Conservation (phyloP, 2,888 invertebrate genomes). For the Eupithecia pulchellata region DNA sequence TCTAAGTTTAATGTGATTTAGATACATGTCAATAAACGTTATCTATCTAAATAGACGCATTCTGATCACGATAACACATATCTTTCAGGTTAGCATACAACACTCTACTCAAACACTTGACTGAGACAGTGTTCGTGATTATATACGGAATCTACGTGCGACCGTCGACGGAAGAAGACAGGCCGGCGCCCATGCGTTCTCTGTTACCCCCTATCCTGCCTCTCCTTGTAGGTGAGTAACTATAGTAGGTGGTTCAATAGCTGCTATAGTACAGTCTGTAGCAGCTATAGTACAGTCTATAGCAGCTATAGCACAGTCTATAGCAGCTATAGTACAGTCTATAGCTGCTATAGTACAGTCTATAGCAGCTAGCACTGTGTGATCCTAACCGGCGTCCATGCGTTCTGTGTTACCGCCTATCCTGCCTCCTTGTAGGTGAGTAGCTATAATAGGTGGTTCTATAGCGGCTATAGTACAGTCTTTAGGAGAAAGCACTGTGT, state of each 20-base stretch:
- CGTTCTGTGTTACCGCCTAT: no score
- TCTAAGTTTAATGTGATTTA: no score
- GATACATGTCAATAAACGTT: no score
- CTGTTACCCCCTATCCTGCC: slow-evolving; percentile 66
- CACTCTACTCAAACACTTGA: slow-evolving; percentile 79
- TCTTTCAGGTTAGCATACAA: slow-evolving; percentile 76
- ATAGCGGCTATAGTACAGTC: no score
- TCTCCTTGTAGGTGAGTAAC: slow-evolving; percentile 62
- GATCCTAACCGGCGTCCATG: no score
- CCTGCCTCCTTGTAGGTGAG: no score
- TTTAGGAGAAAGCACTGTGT: no score
- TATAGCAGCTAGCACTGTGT: not conserved
- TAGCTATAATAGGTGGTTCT: no score
- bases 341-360: not conserved
- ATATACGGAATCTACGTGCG: slow-evolving; percentile 68
- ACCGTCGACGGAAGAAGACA: slow-evolving; percentile 55
- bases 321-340: no score
- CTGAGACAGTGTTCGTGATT: slow-evolving; percentile 82
- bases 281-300: no score
- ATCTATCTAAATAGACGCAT: no score
- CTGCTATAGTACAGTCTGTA: not conserved
- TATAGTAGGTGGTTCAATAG: not conserved
- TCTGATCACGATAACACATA: no score
- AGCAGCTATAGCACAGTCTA: not conserved
- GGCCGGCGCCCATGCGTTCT: slow-evolving; percentile 53